Evolutionary conservation across 2,888 invertebrate genomes (phyloP), one percentile per base, ranked within the genome.

Genomic region (Phlogophora meticulosa): DNA sequence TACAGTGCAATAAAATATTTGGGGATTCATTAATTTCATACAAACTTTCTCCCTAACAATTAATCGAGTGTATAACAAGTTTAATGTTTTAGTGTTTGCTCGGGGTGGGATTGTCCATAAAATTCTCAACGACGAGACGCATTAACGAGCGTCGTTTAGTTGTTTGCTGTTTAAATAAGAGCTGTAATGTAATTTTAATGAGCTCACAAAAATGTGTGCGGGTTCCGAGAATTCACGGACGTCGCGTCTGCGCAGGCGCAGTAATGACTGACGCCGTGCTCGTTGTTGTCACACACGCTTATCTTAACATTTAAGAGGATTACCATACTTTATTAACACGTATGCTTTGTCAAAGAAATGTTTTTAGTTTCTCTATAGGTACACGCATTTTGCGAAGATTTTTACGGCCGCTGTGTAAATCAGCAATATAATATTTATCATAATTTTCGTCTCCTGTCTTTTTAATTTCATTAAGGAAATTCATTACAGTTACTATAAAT

Each of bases 171-270:
- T 93, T 93, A 94, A 94, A 94, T 93, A 94, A 92, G 90, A 91
- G 91, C 90, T 92, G 92, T 94, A 94, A 94, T 94, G 94, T 94
- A 90, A 93, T 93, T 94, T 94, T 94, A 94, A 94, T 94, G 94
- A 94, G 92, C 91, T 92, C 90, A 92, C 92, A 93, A 93, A 93
- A 92, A 93, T 92, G 92, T 92, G 90, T 91, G 88, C 89, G 77
- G 83, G 85, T 88, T 87, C 86, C 80, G 83, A 88, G 88, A 85
- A 86, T 82, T 81, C 77, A 76, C 72, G 77, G 82, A 77, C 64
- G 72, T 52, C 68, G 64, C 28, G 70, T 68, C 85, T 81, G 62
- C 77, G 77, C 75, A 58, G 83, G 76, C 85, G 83, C 83, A 78
- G 72, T 83, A 84, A 85, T 85, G 82, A 86, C 78, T 76, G 82